A percentile compares a stretch with the other conserved stretches of the same genome.
phyloP scores from a whole-genome alignment of 2,113 vertebrate species.

The Phaethornis superciliosus region DNA sequence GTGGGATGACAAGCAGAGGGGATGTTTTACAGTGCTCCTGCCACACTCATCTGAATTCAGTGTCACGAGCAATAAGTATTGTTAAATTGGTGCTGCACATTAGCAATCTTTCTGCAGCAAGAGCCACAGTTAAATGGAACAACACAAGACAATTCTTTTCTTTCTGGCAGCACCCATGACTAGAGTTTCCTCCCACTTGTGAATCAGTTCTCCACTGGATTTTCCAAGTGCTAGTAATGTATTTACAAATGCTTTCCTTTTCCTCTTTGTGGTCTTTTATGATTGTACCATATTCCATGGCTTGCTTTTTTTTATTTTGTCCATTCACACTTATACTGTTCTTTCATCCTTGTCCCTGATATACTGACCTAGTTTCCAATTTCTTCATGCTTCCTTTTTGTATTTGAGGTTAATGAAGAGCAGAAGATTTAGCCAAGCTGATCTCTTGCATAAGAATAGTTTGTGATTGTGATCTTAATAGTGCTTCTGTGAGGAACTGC shows the following conservation, averaged over 20 bases:
- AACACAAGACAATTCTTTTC: not conserved
- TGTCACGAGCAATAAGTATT: not conserved
- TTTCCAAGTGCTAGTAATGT: not conserved
- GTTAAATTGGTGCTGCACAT: not conserved
- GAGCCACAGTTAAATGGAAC: not conserved
- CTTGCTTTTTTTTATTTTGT: conserved; percentile 27
- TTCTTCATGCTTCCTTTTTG: conserved; percentile 39
- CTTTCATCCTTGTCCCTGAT: conserved; percentile 60
- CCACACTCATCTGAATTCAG: not conserved
- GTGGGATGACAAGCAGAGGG: not conserved
- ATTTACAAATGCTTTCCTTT: conserved; percentile 34
- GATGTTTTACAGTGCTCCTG: not conserved
- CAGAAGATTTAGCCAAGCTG: conserved; percentile 44
- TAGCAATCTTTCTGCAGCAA: not conserved
- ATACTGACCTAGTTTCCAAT: conserved; percentile 63
- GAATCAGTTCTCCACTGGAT: not conserved
- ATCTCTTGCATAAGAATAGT: conserved; percentile 51
- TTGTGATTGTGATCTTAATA: conserved; percentile 58
- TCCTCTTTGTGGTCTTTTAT: not conserved
- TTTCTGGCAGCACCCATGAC: not conserved
- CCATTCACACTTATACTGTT: not conserved
- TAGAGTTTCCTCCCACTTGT: not conserved
- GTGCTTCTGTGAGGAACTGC: conserved; percentile 35
- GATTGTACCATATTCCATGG: not conserved
- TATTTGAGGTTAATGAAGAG: conserved; percentile 62